Percentiles rank a stretch among this genome's conserved stretches.
phyloP scores from a whole-genome alignment of 2,797 vertebrate genomes.

The Neoniphon sammara region DNA sequence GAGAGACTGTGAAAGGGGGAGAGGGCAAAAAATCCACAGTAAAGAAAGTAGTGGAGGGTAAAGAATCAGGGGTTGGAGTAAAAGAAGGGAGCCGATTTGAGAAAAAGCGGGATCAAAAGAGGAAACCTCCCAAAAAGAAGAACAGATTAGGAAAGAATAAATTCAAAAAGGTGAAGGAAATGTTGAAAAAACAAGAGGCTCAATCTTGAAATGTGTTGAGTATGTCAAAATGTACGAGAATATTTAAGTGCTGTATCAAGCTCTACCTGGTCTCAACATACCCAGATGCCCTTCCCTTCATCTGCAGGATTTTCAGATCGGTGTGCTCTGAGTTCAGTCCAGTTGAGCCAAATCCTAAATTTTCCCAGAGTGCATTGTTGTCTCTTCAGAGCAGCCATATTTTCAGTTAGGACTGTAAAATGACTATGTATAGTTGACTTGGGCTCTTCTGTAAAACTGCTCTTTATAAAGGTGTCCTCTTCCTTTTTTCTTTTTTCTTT shows the following conservation, averaged over 20 bases:
- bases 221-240: slow-evolving; percentile 24
- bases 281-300: neutral
- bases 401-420: slow-evolving; percentile 24
- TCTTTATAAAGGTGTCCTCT: neutral
- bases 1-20: slow-evolving; percentile 54
- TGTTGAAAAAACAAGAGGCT: slow-evolving; percentile 59
- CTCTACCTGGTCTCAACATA: slow-evolving; percentile 4
- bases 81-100: slow-evolving; percentile 72
- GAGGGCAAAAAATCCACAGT: slow-evolving; percentile 46
- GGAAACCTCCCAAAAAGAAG: slow-evolving; percentile 57
- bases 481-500: slow-evolving; percentile 33
- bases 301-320: neutral
- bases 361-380: slow-evolving; percentile 2
- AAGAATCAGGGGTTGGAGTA: slow-evolving; percentile 55
- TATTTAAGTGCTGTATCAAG: slow-evolving; percentile 30
- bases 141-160: slow-evolving; percentile 82
- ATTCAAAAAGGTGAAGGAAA: slow-evolving; percentile 77
- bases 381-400: slow-evolving; percentile 9
- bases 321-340: neutral
- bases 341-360: too few species aligned
- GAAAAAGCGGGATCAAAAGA: slow-evolving; percentile 76
- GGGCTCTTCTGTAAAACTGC: neutral
- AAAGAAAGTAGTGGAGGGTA: slow-evolving; percentile 39
- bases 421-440: slow-evolving; percentile 29
- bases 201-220: slow-evolving; percentile 37